A percentile compares a stretch with the other conserved stretches of the same genome.
phyloP scores from a whole-genome alignment of 2,888 invertebrate species.

The Hydriomena furcata region DNA sequence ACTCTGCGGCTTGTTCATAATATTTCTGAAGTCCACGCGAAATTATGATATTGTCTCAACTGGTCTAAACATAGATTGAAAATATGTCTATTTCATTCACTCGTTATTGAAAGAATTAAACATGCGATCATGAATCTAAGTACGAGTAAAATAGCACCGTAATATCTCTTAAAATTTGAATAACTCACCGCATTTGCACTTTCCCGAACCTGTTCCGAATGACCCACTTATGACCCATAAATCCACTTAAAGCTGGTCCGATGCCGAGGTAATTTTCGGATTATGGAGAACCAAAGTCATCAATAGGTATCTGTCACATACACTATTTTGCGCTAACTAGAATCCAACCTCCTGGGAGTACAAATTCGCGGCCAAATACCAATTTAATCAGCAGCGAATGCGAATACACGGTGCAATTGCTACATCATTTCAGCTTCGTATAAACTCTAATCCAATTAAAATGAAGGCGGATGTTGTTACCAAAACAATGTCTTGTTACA shows the following conservation, averaged over 20 bases:
- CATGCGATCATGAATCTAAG: not conserved
- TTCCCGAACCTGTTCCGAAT: constrained; percentile 15
- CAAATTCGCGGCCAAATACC: constrained; percentile 13
- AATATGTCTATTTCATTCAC: too few species aligned
- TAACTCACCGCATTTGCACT: not conserved
- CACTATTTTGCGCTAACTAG: constrained; percentile 20
- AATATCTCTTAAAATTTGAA: not conserved
- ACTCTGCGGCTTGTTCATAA: constrained; percentile 8
- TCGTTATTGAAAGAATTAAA: too few species aligned
- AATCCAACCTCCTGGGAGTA: constrained; percentile 11
- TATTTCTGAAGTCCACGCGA: not conserved
- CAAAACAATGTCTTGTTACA: not conserved
- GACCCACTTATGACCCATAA: constrained; percentile 18
- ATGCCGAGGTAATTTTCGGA: constrained; percentile 17
- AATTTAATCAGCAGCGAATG: constrained; percentile 20
- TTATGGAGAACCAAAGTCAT: constrained; percentile 20
- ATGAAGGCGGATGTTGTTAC: not conserved
- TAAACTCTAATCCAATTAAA: constrained; percentile 1
- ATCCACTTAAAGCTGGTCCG: constrained; percentile 25
- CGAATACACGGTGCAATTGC: constrained; percentile 8
- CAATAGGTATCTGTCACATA: constrained; percentile 18
- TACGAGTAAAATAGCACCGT: not conserved
- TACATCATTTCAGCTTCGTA: constrained; percentile 9
- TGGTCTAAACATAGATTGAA: too few species aligned
- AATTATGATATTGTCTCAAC: not conserved